A percentile compares a stretch with the other conserved stretches of the same genome.
Evolutionary conservation across 1,140 invertebrate genomes (phyloP).

Genomic region (Drosophila parabipectinata): DNA sequence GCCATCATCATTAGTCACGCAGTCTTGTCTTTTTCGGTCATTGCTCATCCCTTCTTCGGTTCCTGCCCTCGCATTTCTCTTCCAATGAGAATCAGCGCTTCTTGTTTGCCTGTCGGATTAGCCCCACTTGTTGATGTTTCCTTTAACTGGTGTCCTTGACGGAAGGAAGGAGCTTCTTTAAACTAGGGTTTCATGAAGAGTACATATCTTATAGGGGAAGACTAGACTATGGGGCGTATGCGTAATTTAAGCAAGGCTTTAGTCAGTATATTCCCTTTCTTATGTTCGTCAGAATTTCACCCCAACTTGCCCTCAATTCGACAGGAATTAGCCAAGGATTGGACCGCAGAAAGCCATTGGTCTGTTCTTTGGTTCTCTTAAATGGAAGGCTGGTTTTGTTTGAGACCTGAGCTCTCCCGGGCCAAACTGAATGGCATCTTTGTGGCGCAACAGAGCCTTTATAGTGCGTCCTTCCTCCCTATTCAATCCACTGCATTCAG

Average conservation of each 20-base stretch:
- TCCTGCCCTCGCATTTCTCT: neutral
- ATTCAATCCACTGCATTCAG: slow-evolving; percentile 37
- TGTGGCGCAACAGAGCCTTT: neutral
- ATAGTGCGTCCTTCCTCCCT: neutral
- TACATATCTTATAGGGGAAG: neutral
- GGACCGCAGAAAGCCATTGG: slow-evolving; percentile 9
- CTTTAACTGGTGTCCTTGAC: neutral
- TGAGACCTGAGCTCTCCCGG: slow-evolving; percentile 16
- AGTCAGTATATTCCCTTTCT: neutral
- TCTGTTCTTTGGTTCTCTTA: slow-evolving; percentile 28
- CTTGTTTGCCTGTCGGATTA: slow-evolving; percentile 50
- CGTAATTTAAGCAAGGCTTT: neutral
- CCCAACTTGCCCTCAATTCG: slow-evolving; percentile 1
- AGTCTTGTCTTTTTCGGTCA: slow-evolving; percentile 7
- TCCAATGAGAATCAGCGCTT: slow-evolving; percentile 12
- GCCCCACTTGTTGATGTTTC: slow-evolving; percentile 12
- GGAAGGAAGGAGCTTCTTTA: neutral
- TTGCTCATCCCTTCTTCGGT: neutral
- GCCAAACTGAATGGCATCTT: neutral
- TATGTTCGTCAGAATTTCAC: neutral
- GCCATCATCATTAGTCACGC: slow-evolving; percentile 46
- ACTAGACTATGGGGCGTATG: neutral
- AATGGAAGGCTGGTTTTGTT: slow-evolving; percentile 57
- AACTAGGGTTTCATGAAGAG: neutral
- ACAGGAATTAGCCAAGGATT: slow-evolving; percentile 17